Base-by-base conservation (phyloP, 37 sponge, comb jelly and placozoan genomes). In the Axinella damicornis region DNA sequence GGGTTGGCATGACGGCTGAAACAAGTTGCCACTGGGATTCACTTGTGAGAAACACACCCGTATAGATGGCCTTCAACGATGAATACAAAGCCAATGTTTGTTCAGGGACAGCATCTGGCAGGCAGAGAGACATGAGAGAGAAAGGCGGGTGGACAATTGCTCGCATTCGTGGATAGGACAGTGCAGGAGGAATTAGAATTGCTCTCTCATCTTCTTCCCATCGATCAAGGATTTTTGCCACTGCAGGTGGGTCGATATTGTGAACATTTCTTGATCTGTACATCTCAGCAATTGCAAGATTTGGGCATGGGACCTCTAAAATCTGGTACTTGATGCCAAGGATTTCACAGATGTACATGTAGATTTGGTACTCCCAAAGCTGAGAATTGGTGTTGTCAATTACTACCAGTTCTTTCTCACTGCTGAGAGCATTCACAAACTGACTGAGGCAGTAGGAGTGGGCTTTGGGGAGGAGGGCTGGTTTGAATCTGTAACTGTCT, bases 341-440 rank as follows among this genome's bases (percentile, higher is more conserved):
- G 30, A 91, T 32, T 18, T 75, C 32, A 5, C 79, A 84, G 34
- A 96, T 31, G 65, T 79, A 87, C 53, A 34, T 59, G 68, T 91
- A 96, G 0, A 91, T 61, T 32, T 61, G 14, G 71, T 96, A 96
- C 74, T 93, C 92, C 97, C 97, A 96, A 13, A 61, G 57, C 33
- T 85, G 82, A 37, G 85, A 70, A 59, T 96, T 90, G 27, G 94
- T 96, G 77, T 96, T 96, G 84, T 96, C 94, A 57, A 96, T 75
- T 36, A 96, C 56, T 30, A 96, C 56, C 0, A 93, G 68, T 41
- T 78, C 28, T 54, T 83, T 85, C 31, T 57, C 73, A 5, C 67
- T 76, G 5, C 33, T 21, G 21, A 96, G 35, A 16, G 87, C 69
- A 27, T 77, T 56, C 53, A 96, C 37, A 56, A 89, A 93, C 37